Evolutionary conservation across 2,888 invertebrate species (phyloP), one percentile per base, ranked within the genome.

Genomic region (Chrysotoxum bicinctum): DNA sequence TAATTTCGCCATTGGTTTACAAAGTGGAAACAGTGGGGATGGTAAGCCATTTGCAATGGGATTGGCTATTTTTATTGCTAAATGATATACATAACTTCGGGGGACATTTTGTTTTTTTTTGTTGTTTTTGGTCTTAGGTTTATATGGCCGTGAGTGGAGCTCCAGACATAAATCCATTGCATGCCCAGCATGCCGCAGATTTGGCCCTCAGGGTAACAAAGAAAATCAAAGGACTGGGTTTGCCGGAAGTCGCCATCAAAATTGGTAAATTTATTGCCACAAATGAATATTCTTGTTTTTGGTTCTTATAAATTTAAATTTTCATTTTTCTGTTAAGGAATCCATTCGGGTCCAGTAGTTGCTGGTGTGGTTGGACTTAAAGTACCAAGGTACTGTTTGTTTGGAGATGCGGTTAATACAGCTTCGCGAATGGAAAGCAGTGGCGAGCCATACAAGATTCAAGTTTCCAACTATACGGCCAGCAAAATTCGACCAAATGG

Each of bases 21-120:
- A 98, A 98, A 94, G 98, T 98, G 78, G 98, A 98, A 93, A 98
- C 98, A 0, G 97, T 98, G 0, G 98, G 98, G n/a, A 96, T 95
- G 90, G 95, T 95, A 72, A 58, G 78, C 8, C 40, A 69, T 45
- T 37, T 30, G 8, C 21, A 21, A 35, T 32, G 1, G n/a, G n/a
- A 14, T 21, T 21, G 40, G 14, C 8, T 32, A 37, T 69, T 64
- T 48, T 35, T 60, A 60, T 80, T 40, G n/a, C 12, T 48, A 35
- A 43, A 30, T 30, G 3, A 40, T 26, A 26, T 56, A 32, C 19
- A 26, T 56, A 32, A 19, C 54, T 45, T 66, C 14, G 37, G 45
- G 60, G 30, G 68, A 40, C 50, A 64, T 50, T 62, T 56, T 60
- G n/a, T 48, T 12, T 56, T 56, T 8, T 9, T 68, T 30, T 68